These are phyloP conservation scores for Linnaemya vulpina DNA, from an alignment of 2,888 invertebrate genomes.

Conservation along the genomic window DNA sequence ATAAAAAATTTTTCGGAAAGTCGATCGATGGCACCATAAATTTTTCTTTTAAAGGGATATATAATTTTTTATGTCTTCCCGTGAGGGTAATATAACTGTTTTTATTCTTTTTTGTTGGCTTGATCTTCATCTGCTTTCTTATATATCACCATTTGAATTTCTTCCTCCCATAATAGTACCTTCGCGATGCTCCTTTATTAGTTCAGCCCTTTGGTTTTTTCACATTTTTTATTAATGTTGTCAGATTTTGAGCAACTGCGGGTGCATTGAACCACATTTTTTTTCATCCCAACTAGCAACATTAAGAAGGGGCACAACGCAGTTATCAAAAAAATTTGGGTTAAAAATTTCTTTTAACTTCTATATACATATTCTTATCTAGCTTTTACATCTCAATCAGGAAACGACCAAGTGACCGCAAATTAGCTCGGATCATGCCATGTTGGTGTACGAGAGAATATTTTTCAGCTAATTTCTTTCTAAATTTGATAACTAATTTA, in stretches of 20 bases:
- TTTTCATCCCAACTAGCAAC: slow-evolving; percentile 1
- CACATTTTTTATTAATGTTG: no score
- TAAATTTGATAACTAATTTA: not conserved
- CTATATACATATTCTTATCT: not conserved
- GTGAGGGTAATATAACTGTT: not conserved
- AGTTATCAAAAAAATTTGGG: not conserved
- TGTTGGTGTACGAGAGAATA: not conserved
- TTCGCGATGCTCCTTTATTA: no score
- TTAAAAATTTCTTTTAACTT: slow-evolving; percentile 2
- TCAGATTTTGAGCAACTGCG: not conserved
- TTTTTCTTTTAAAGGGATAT: slow-evolving; percentile 7
- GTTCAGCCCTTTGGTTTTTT: not conserved
- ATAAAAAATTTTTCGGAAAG: not conserved
- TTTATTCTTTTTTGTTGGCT: not conserved
- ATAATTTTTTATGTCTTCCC: slow-evolving; percentile 1
- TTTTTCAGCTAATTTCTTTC: not conserved
- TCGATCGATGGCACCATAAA: not conserved
- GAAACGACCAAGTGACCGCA: slow-evolving; percentile 2
- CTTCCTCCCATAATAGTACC: not conserved
- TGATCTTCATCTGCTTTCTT: slow-evolving; percentile 5
- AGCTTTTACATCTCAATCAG: not conserved
- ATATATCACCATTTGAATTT: slow-evolving; percentile 9
- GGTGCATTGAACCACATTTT: not conserved
- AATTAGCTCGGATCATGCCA: no score
- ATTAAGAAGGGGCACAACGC: not conserved